Evolutionary conservation across 2,113 vertebrate species (phyloP), one percentile per base, ranked within the genome.

Genomic region (Phocoena phocoena): DNA sequence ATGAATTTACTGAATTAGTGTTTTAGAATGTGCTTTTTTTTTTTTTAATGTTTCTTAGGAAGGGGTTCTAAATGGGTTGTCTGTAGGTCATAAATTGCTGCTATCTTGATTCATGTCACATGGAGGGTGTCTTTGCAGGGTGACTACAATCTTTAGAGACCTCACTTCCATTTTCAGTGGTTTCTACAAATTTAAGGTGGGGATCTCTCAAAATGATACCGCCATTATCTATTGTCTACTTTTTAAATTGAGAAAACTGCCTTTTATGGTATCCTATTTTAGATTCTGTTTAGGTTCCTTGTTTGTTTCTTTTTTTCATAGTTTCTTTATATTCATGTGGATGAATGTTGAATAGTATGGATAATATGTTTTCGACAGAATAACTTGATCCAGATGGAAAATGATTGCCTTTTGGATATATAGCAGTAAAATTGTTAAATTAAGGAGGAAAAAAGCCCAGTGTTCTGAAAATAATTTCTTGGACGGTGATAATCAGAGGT

Each of bases 381-480:
- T 93, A 73, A 73, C 33, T 88, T 92, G 47, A 82, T 90, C 73
- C 47, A 58, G 68, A 73, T 87, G 20, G n/a, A 85, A 62, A 89
- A 96, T 79, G 23, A 38, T 82, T 95, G 10, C 26, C 53, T 73
- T 92, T 91, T 89, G 83, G 33, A 63, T 86, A 76, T 74, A 50
- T 76, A 71, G 50, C 36, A 91, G 53, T 87, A 90, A 82, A 84
- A 86, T 53, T 88, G 18, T 93, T 88, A 47, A 85, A 36, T 91
- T 89, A 83, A 73, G 74, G 71, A 79, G 21, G n/a, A 15, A 25
- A 58, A 77, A 73, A 20, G 10, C 8, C 50, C 1, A 67, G 21
- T 77, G 8, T 73, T 53, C 44, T 62, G n/a, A 93, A 89, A 90
- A 68, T 62, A 26, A 73, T 90, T 96, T 93, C 58, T 55, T 90